Evolutionary conservation across 2,797 vertebrate species (phyloP).

Genomic region (Mus minutoides): DNA sequence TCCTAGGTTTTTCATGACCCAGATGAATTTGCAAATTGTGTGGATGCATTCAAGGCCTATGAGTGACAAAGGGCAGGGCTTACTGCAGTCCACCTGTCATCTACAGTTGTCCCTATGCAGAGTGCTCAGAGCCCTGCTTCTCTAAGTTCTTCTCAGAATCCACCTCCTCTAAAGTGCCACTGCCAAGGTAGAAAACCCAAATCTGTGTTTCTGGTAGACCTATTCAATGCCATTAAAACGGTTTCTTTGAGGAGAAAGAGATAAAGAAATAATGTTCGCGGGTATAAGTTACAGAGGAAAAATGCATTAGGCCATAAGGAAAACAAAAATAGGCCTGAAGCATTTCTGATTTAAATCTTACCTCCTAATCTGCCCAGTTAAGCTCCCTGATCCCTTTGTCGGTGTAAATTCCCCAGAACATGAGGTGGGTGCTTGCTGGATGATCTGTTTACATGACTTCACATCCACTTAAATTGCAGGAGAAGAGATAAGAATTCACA

Average conservation of each 20-base stretch:
- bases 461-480: slow-evolving; percentile 48
- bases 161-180: slow-evolving; percentile 3
- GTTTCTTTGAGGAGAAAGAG: background rate
- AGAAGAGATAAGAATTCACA: background rate
- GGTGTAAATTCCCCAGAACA: slow-evolving; percentile 38
- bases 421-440: background rate
- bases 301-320: background rate
- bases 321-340: slow-evolving; percentile 1
- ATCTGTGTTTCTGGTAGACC: background rate
- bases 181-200: background rate
- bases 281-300: background rate
- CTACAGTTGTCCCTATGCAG: background rate
- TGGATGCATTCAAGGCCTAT: background rate
- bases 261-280: background rate
- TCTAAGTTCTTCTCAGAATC: background rate
- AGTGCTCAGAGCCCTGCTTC: background rate
- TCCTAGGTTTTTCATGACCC: too few relatives aligned
- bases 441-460: slow-evolving; percentile 63
- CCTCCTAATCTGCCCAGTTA: slow-evolving; percentile 47
- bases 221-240: slow-evolving; percentile 10
- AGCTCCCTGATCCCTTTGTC: background rate
- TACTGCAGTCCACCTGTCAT: background rate
- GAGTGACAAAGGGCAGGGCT: background rate
- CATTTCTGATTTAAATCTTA: background rate
- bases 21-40: too few relatives aligned